phyloP scores from a whole-genome alignment of 2,797 vertebrate species.

The Hyperoplus lanceolatus region DNA sequence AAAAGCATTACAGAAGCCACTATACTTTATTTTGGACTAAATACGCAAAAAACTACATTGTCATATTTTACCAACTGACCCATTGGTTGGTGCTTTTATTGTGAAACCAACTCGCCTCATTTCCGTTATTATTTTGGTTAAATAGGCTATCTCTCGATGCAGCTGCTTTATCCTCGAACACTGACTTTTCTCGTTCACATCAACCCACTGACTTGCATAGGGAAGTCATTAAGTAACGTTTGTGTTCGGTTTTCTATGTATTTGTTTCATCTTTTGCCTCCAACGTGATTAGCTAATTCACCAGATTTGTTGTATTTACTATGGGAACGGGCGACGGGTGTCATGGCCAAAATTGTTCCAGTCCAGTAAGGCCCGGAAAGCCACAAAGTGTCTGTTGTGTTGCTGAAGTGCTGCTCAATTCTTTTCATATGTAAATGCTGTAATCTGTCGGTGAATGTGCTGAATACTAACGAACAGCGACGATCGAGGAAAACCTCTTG shows the following conservation, averaged over 20 bases:
- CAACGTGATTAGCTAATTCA: constrained; percentile 5
- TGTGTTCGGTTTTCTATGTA: background rate
- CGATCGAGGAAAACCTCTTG: constrained; percentile 49
- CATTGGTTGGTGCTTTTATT: constrained; percentile 50
- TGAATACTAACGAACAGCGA: constrained; percentile 86
- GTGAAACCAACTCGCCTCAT: constrained; percentile 30
- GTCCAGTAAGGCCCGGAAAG: constrained; percentile 80
- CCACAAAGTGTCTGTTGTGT: constrained; percentile 90
- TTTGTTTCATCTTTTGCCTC: constrained; percentile 1
- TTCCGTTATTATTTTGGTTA: constrained; percentile 41
- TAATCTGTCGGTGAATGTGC: constrained; percentile 84
- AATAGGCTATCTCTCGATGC: constrained; percentile 20
- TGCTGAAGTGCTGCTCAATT: constrained; percentile 85
- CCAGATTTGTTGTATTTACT: constrained; percentile 53
- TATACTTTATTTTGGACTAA: background rate
- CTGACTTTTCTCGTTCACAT: background rate
- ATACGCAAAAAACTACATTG: background rate
- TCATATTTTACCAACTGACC: background rate
- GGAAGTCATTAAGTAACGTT: background rate
- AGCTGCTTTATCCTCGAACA: constrained; percentile 5
- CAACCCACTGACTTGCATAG: background rate
- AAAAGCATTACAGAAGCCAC: background rate
- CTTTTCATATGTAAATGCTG: constrained; percentile 90
- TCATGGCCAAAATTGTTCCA: constrained; percentile 78
- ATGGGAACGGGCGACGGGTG: constrained; percentile 64